Evolutionary conservation across 2,797 vertebrate genomes (phyloP).

Genomic region (Rhinoraja longicauda): DNA sequence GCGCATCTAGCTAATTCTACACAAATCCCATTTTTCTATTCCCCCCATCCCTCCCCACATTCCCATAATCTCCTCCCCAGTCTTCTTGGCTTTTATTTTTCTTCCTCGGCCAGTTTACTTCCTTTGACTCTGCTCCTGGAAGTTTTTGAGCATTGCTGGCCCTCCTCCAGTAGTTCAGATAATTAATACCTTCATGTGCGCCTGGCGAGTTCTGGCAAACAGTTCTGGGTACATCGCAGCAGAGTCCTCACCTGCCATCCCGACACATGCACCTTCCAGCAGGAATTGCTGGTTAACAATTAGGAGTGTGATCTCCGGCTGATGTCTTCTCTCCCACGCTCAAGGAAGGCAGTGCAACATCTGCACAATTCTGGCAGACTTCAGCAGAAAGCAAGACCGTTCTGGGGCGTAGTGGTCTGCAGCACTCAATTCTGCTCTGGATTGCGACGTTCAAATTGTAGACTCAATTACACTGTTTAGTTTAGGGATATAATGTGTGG

Average conservation of each 20-base stretch:
- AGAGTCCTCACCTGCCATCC: constrained; percentile 4
- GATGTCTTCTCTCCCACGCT: not conserved
- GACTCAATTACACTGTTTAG: not conserved
- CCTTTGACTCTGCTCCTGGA: not conserved
- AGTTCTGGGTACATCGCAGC: not conserved
- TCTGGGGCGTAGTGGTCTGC: not conserved
- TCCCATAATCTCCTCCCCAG: too few species aligned
- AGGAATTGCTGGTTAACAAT: constrained; percentile 25
- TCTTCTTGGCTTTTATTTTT: not conserved
- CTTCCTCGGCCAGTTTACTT: not conserved
- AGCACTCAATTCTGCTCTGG: not conserved
- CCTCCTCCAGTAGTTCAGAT: not conserved
- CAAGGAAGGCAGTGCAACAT: not conserved
- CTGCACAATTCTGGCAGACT: constrained; percentile 9
- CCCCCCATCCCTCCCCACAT: too few species aligned
- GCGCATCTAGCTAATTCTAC: too few species aligned
- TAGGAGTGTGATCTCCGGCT: constrained; percentile 24
- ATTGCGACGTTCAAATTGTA: not conserved
- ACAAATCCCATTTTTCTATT: too few species aligned
- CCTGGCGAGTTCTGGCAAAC: not conserved
- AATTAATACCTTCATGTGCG: not conserved
- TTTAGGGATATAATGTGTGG: too few species aligned
- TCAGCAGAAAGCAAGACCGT: not conserved
- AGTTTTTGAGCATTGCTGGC: not conserved
- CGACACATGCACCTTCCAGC: constrained; percentile 25